Percentiles rank a stretch among this genome's conserved stretches.
phyloP scores from a whole-genome alignment of 2,113 vertebrate species.

The Neoarius graeffei region DNA sequence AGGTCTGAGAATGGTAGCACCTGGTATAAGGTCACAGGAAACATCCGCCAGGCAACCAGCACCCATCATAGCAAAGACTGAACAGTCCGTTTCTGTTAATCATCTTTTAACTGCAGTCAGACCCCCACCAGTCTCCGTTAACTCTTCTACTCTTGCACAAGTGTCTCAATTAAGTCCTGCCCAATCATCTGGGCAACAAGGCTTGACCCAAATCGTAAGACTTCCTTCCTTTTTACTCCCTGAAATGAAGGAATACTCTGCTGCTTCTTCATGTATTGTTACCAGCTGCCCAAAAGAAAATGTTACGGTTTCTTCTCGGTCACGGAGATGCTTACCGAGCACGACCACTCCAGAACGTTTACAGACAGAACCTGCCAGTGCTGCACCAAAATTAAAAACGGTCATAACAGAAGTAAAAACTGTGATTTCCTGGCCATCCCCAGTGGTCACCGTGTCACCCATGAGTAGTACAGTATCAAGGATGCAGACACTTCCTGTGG shows the following conservation, averaged over 20 bases:
- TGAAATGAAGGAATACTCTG: constrained; percentile 26
- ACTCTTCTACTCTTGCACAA: constrained; percentile 35
- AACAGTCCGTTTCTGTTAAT: constrained; percentile 20
- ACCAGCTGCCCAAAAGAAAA: constrained; percentile 23
- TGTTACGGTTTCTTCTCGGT: constrained; percentile 16
- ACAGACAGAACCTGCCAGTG: constrained; percentile 50
- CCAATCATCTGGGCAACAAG: constrained; percentile 29
- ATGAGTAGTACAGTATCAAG: constrained; percentile 69
- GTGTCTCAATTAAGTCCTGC: constrained; percentile 34
- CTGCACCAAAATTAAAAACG: constrained; percentile 44
- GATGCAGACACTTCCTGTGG: constrained; percentile 73
- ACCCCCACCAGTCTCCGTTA: constrained; percentile 24
- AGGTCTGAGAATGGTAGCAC: constrained; percentile 39
- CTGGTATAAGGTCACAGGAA: constrained; percentile 46
- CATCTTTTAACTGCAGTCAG: constrained; percentile 25
- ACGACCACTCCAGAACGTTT: constrained; percentile 46
- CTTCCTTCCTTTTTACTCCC: constrained; percentile 34
- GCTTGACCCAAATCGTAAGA: constrained; percentile 27
- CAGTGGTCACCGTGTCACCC: constrained; percentile 79
- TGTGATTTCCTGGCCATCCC: constrained; percentile 57
- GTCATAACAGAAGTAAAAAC: constrained; percentile 50
- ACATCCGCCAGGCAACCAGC: constrained; percentile 43
- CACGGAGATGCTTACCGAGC: constrained; percentile 24
- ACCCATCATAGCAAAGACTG: constrained; percentile 26
- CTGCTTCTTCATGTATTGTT: constrained; percentile 11